Base-by-base conservation (phyloP, 2,888 invertebrate species). In the Drosophila leonis region DNA sequence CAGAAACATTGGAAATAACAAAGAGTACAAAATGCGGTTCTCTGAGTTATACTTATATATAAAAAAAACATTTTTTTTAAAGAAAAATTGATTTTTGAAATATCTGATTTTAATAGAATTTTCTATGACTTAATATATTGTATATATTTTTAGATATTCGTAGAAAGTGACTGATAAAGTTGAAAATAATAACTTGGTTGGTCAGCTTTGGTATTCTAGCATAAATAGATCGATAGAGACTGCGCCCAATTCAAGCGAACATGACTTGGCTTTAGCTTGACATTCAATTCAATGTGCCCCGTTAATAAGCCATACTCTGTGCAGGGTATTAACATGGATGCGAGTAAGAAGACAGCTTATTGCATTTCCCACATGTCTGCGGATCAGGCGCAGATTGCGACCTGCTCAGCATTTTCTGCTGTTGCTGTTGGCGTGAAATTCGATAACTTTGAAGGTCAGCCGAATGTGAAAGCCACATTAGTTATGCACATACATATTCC, bases 381-480 rank as follows among this genome's bases (percentile, higher is more conserved):
- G 61, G 64, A 72, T 68, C 71, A 62, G 29, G 54, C 44, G n/a
- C 29, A 52, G 27, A 48, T 59, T 54, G 46, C 39, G 39, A 27
- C 27, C 24, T 65, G 46, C 31, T 27, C 2, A 8, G 31, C 8
- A 13, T 18, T 33, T 12, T 20, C 12, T 49, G 24, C 9, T 13
- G 15, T 13, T 20, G 35, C 51, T 31, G 18, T 20, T 44, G 54
- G 51, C 54, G 61, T 37, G 72, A 78, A 84, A 82, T 78, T 88
- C 61, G 88, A 88, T 82, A 84, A 67, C 69, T 56, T 60, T 78
- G 88, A 83, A 83, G 83, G 83, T 83, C 85, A 75, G 65, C 29
- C 71, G 57, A 83, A 89, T 87, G 83, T 90, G 82, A 88, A 82
- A 70, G 69, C 60, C 79, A 69, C 88, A 83, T 83, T 89, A 83